Base-by-base conservation (phyloP, 2,113 vertebrate species). In the Erythrolamprus reginae region DNA sequence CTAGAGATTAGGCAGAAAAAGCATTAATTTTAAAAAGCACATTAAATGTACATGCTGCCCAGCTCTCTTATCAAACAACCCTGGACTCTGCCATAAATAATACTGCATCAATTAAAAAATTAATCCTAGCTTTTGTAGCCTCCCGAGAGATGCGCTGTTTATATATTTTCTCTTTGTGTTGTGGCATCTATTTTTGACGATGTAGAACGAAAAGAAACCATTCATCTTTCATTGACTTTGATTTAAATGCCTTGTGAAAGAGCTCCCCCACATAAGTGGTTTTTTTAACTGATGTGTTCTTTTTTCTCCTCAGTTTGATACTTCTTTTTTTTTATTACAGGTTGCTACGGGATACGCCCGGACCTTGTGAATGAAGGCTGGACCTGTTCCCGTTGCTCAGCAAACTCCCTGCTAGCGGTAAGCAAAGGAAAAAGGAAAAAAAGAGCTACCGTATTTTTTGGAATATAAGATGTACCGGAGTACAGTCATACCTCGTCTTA, bases 261-360 rank as follows among this genome's bases (percentile, higher is more conserved):
- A 10, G 52, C 52, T 23, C 28, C 2, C 10, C 17, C n/a, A n/a
- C n/a, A 1, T 7, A 19, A 28, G 17, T 3, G 17, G 61, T 48
- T 56, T 48, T 56, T 53, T 24, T 38, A 19, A 28, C 26, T 3
- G 84, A 23, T 51, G n/a, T 4, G 26, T 1, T 15, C 23, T 6
- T 4, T 2, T 0, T 8, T 23, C 10, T 24, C 2, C 15, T 19
- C 9, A 51, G 0, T 56, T 0, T 9, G 17, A 47, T 0, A 56
- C 21, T 85, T 15, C 15, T 23, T 82, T 1, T 1, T 1, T 3
- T 2, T 38, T 77, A 65, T 89, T 92, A 1, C 92, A 99, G 99
- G 99, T 96, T 99, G 99, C 94, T 99, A 99, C 0, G 99, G 99
- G 86, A 97, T 99, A 8, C 98, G 96, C 83, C 98, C 98, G 0